phyloP scores from a whole-genome alignment of 2,113 vertebrate species.

The Cinclus mexicanus region DNA sequence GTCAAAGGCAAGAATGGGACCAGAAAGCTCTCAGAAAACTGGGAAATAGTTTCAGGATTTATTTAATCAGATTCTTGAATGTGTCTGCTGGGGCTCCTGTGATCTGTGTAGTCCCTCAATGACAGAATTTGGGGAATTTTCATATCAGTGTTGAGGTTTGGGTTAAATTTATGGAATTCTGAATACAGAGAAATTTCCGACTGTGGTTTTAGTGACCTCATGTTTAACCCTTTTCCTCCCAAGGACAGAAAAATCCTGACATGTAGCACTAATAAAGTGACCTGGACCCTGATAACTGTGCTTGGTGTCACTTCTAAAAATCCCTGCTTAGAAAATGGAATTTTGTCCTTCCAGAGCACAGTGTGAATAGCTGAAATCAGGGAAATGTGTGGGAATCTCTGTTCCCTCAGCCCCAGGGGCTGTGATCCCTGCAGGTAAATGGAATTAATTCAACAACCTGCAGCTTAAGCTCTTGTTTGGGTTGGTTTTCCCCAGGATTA shows the following conservation, averaged over 20 bases:
- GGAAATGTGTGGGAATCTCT: neutral
- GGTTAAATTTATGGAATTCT: neutral
- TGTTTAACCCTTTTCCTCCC: neutral
- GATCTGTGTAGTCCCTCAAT: neutral
- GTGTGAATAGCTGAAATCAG: accelerated
- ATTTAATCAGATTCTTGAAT: neutral
- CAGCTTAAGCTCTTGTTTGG: neutral
- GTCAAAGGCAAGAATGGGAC: neutral
- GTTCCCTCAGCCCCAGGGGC: neutral
- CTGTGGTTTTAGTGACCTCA: neutral
- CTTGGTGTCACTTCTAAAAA: neutral
- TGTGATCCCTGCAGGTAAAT: neutral
- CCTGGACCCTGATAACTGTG: neutral
- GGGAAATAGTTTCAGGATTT: neutral
- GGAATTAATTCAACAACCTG: neutral
- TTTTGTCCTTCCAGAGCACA: neutral
- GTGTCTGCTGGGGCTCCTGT: neutral
- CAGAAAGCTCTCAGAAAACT: neutral
- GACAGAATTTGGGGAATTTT: neutral
- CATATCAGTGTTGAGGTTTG: neutral
- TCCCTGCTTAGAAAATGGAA: neutral
- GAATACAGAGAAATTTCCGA: neutral
- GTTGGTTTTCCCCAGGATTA: neutral
- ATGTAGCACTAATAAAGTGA: neutral
- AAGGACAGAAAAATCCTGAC: accelerated